phyloP scores from a whole-genome alignment of 2,113 vertebrate species.

The Zapus hudsonius region DNA sequence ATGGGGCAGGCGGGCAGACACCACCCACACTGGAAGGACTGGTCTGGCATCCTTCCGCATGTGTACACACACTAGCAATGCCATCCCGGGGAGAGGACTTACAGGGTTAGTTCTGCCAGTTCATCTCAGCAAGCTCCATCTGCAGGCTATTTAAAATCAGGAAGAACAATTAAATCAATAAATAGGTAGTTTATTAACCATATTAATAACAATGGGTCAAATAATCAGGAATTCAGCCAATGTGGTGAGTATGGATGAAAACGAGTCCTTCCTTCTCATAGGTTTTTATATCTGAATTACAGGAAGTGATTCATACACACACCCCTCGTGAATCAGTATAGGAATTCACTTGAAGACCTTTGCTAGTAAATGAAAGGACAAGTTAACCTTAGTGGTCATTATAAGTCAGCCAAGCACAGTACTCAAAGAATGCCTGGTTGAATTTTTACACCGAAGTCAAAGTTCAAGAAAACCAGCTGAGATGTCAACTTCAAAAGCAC shows the following conservation, averaged over 20 bases:
- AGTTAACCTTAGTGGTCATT: constrained; percentile 30
- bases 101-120: background rate
- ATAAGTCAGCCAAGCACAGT: constrained; percentile 39
- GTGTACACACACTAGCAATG: background rate
- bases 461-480: constrained; percentile 60
- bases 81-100: background rate
- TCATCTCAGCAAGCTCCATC: constrained; percentile 17
- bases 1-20: constrained; percentile 13
- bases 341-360: constrained; percentile 51
- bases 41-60: background rate
- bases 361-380: constrained; percentile 39
- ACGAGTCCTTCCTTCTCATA: background rate
- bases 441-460: constrained; percentile 56
- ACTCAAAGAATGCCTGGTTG: constrained; percentile 32
- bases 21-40: constrained; percentile 31
- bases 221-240: constrained; percentile 53
- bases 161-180: constrained; percentile 68
- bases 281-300: constrained; percentile 58
- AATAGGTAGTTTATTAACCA: constrained; percentile 75
- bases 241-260: constrained; percentile 48
- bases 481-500: constrained; percentile 28
- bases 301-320: constrained; percentile 53
- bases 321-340: constrained; percentile 30
- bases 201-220: constrained; percentile 66
- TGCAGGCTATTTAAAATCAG: constrained; percentile 57